Conservation (phyloP, 1,140 invertebrate species). For the Drosophila littoralis region DNA sequence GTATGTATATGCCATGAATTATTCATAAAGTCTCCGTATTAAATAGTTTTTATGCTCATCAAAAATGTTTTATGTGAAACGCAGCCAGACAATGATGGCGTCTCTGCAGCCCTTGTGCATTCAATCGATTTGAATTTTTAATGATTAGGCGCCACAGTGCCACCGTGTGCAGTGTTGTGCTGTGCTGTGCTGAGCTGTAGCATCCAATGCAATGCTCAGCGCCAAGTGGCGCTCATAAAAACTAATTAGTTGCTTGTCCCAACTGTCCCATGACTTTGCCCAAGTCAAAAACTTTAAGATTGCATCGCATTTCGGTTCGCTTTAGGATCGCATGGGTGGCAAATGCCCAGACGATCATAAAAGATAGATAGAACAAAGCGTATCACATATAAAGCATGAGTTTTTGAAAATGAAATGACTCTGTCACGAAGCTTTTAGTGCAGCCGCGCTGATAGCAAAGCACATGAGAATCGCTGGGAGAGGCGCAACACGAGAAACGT, state of each 20-base stretch:
- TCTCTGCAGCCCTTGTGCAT: slow-evolving; percentile 23
- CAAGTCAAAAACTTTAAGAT: slow-evolving; percentile 9
- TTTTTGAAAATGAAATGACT: slow-evolving; percentile 67
- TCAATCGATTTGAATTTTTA: slow-evolving; percentile 83
- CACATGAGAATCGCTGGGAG: slow-evolving; percentile 39
- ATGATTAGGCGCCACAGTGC: slow-evolving; percentile 82
- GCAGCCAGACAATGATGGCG: slow-evolving; percentile 40
- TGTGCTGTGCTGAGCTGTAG: background rate
- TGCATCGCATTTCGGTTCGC: background rate
- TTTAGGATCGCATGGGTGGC: slow-evolving; percentile 60
- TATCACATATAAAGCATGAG: slow-evolving; percentile 60
- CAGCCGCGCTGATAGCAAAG: slow-evolving; percentile 10
- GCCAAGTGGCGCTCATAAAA: slow-evolving; percentile 70
- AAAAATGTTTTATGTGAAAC: slow-evolving; percentile 78
- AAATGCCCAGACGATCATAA: slow-evolving; percentile 69
- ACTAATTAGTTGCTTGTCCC: slow-evolving; percentile 77
- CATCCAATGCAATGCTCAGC: background rate
- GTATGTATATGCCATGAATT: slow-evolving; percentile 65
- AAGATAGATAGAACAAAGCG: slow-evolving; percentile 71
- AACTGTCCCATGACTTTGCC: slow-evolving; percentile 2
- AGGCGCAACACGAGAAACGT: background rate
- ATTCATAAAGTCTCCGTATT: slow-evolving; percentile 71
- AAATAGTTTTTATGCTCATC: slow-evolving; percentile 78
- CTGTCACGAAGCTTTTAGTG: slow-evolving; percentile 77
- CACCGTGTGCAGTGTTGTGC: slow-evolving; percentile 47